Conservation (phyloP, 2,888 invertebrate species). For the Yponomeuta evonymella region DNA sequence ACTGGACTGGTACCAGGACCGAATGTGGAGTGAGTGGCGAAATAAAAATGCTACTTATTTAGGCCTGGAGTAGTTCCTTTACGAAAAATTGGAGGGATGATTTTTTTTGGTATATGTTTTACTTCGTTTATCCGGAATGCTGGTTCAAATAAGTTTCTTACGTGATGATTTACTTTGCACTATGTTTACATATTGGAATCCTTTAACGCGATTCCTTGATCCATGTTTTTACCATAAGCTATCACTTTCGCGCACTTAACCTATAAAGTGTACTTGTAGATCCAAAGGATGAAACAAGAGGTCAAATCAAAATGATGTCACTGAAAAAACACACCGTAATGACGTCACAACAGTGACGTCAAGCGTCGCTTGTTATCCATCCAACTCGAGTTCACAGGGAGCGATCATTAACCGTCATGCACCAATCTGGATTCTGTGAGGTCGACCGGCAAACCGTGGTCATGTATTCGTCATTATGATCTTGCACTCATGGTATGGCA, state of each 20-base stretch:
- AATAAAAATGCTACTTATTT: constrained; percentile 12
- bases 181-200: too few relatives aligned
- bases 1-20: constrained; percentile 15
- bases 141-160: neutral
- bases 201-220: too few relatives aligned
- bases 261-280: too few relatives aligned
- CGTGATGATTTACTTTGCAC: too few relatives aligned
- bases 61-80: neutral
- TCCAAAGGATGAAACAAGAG: too few relatives aligned
- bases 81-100: neutral
- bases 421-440: neutral
- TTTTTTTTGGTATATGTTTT: neutral
- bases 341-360: constrained; percentile 4
- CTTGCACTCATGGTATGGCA: too few relatives aligned
- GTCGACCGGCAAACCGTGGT: too few relatives aligned
- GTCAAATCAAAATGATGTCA: neutral
- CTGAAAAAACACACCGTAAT: neutral
- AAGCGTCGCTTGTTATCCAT: neutral
- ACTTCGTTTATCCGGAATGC: neutral
- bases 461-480: too few relatives aligned
- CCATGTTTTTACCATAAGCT: too few relatives aligned
- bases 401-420: neutral
- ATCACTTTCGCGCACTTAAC: too few relatives aligned
- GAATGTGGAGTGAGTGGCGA: constrained; percentile 16
- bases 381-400: neutral